Evolutionary conservation across 1,140 invertebrate genomes (phyloP).

Genomic region (Metaphire vulgaris): DNA sequence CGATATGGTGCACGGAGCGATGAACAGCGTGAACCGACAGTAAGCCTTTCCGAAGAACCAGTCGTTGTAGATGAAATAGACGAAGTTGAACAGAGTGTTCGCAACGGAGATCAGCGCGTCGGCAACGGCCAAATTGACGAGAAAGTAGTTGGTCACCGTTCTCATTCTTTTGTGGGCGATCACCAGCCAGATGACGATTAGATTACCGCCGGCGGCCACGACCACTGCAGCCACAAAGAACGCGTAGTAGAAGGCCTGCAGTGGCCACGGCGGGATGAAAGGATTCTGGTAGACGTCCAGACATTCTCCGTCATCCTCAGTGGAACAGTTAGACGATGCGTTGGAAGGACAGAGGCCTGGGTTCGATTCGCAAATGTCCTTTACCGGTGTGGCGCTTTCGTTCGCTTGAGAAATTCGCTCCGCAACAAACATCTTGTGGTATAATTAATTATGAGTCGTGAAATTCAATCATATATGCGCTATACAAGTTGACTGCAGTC

Average conservation of each 20-base stretch:
- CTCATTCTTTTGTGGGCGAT: slow-evolving; percentile 79
- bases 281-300: no score
- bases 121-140: slow-evolving; percentile 87
- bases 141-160: no score
- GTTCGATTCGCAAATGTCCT: no score
- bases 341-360: no score
- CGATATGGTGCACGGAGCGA: slow-evolving; percentile 77
- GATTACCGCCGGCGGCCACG: slow-evolving; percentile 80
- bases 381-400: no score
- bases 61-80: slow-evolving; percentile 68
- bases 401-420: no score
- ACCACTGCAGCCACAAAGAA: slow-evolving; percentile 79
- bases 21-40: slow-evolving; percentile 81
- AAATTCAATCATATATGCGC: no score
- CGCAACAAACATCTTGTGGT: no score
- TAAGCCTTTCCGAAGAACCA: slow-evolving; percentile 80
- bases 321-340: no score
- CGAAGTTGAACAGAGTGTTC: slow-evolving; percentile 88
- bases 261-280: slow-evolving; percentile 19
- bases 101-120: slow-evolving; percentile 84
- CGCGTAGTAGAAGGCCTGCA: slow-evolving; percentile 38
- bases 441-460: no score
- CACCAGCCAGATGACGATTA: slow-evolving; percentile 92
- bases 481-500: no score
- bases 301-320: no score